Evolutionary conservation across 2,888 invertebrate species (phyloP), one percentile per base, ranked within the genome.

Genomic region (Aricia artaxerxes): DNA sequence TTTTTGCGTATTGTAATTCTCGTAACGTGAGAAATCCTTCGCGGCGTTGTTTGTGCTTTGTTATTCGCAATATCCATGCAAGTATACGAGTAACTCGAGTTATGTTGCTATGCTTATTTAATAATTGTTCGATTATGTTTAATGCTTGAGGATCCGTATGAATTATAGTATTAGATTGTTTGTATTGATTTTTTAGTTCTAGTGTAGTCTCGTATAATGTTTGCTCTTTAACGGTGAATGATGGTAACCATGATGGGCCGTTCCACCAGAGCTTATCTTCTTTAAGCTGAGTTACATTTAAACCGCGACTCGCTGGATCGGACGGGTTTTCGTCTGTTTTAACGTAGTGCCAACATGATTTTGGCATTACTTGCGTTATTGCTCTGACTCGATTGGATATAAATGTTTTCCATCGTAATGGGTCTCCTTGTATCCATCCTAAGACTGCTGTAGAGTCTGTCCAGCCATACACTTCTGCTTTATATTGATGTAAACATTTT

Each of bases 21-120:
- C 49, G 24, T 24, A 24, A 24, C 24, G 24, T 24, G 24, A 24
- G 24, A 24, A 24, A 24, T 24, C 24, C 24, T 24, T 24, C 24
- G 24, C 24, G 24, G 24, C 24, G 24, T 24, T 24, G 24, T 24
- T 24, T 24, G 40, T 9, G 61, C 31, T 61, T 61, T 61, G 61
- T 61, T 61, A 61, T 24, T 31, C 61, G 61, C 2, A 61, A 61
- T 61, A 61, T 61, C 61, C 61, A 61, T 61, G 61, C 61, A 9
- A 61, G 6, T 61, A 61, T 61, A 24, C 61, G 31, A 24, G 5
- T 61, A 61, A 61, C 7, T 61, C 61, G 24, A 61, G 24, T 61
- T 61, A 61, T 61, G 61, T 61, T 61, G 61, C 24, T 61, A 60
- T 60, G 60, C 60, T 60, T 60, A 60, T 60, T 60, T 60, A 60